Base-by-base conservation (phyloP, 2,113 vertebrate genomes). In the Perca flavescens region DNA sequence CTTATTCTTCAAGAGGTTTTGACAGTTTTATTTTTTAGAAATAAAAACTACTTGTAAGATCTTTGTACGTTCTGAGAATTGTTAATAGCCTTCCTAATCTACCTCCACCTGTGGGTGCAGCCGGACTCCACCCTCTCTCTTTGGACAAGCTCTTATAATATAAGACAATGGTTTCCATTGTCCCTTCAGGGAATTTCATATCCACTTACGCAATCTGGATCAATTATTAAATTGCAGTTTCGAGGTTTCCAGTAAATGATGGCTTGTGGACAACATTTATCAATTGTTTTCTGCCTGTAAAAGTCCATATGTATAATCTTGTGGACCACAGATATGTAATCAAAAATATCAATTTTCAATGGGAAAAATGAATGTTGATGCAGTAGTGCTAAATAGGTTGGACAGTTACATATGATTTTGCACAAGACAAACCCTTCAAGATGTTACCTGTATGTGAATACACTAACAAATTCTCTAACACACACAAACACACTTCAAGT, bases 401-500 rank as follows among this genome's bases (percentile, higher is more conserved):
- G 10, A 43, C 40, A 43, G 9, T 43, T 43, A 43, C 10, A 11
- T 40, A 2, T 9, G 8, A 22, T 40, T 69, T 36, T 15, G 34
- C 21, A 6, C 11, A 34, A 49, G 3, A 46, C 22, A 28, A 66
- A 34, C 6, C 9, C 6, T 10, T 64, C 12, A 25, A 40, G 43
- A 31, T 10, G 1, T 2, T 25, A 60, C 53, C 14, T 43, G 65
- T 11, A 21, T 36, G 60, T 49, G 47, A 47, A 53, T 7, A 11
- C 22, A 49, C n/a, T 1, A 11, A 46, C 19, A 58, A 4, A 68
- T 10, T 69, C 13, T 40, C 2, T 15, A 19, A 60, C 40, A 54
- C 43, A 69, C 22, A 74, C 22, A 54, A 46, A 58, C 43, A 60
- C 7, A 77, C 34, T 47, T 61, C 46, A 66, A 68, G 31, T 22